Evolutionary conservation across 2,113 vertebrate genomes (phyloP).

Genomic region (Saiga tatarica): DNA sequence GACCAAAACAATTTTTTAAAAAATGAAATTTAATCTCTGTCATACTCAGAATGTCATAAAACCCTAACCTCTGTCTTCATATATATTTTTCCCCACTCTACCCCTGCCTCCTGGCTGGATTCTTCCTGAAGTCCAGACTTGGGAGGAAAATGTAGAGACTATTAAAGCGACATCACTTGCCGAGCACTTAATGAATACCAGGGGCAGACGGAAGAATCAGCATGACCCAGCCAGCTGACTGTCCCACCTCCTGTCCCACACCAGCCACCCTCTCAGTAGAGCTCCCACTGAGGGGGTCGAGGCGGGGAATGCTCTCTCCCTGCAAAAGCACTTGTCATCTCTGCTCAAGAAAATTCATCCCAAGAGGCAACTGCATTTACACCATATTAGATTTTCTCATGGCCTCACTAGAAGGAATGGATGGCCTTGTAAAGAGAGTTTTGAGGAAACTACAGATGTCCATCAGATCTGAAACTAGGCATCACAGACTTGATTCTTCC

Average conservation of each 20-base stretch:
- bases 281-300: background rate
- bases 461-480: background rate
- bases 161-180: background rate
- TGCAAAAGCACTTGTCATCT: background rate
- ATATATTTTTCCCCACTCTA: rapidly evolving
- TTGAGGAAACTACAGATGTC: background rate
- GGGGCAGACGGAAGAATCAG: background rate
- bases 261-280: too few species aligned
- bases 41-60: background rate
- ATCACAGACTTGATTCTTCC: background rate
- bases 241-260: background rate
- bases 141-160: background rate
- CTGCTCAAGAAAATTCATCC: background rate
- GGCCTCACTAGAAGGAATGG: background rate
- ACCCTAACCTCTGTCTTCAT: background rate
- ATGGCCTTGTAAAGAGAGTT: background rate
- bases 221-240: background rate
- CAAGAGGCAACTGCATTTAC: background rate
- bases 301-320: background rate
- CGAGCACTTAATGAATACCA: background rate
- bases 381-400: background rate
- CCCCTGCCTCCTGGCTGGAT: background rate
- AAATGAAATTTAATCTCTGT: background rate
- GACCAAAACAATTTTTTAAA: background rate
- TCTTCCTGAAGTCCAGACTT: background rate